A percentile compares a stretch with the other conserved stretches of the same genome.
phyloP scores from a whole-genome alignment of 2,797 vertebrate genomes.

The Arnoldichthys spilopterus region DNA sequence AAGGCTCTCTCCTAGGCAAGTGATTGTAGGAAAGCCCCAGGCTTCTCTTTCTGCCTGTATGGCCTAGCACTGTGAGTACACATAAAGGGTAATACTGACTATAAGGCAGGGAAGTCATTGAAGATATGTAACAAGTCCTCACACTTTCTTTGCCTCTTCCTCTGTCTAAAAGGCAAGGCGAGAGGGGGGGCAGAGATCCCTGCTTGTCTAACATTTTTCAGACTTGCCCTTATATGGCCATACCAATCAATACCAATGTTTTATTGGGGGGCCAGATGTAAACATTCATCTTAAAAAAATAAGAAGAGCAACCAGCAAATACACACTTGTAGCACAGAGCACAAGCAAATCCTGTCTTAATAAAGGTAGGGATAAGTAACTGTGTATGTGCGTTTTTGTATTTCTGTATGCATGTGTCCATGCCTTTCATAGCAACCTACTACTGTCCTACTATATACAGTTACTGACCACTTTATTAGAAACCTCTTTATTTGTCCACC shows the following conservation, averaged over 20 bases:
- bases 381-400: constrained; percentile 16
- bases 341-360: constrained; percentile 37
- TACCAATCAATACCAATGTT: constrained; percentile 72
- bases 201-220: constrained; percentile 59
- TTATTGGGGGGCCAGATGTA: constrained; percentile 64
- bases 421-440: constrained; percentile 8
- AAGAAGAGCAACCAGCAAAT: constrained; percentile 51
- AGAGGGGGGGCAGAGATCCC: no score
- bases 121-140: constrained; percentile 1
- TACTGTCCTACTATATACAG: neutral
- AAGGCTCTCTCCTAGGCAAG: constrained; percentile 60
- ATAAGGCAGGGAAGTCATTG: constrained; percentile 22
- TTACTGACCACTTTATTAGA: neutral
- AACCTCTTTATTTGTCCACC: neutral
- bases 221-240: constrained; percentile 77
- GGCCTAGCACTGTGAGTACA: constrained; percentile 9
- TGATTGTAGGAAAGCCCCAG: constrained; percentile 55
- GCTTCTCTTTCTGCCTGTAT: constrained; percentile 24
- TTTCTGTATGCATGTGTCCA: constrained; percentile 37
- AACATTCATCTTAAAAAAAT: constrained; percentile 62
- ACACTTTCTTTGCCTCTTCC: constrained; percentile 29
- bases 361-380: constrained; percentile 30
- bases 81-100: constrained; percentile 21
- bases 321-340: constrained; percentile 43
- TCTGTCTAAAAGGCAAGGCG: no score